Evolutionary conservation across 1,140 invertebrate species (phyloP), one percentile per base, ranked within the genome.

Genomic region (Meloidogyne floridensis): DNA sequence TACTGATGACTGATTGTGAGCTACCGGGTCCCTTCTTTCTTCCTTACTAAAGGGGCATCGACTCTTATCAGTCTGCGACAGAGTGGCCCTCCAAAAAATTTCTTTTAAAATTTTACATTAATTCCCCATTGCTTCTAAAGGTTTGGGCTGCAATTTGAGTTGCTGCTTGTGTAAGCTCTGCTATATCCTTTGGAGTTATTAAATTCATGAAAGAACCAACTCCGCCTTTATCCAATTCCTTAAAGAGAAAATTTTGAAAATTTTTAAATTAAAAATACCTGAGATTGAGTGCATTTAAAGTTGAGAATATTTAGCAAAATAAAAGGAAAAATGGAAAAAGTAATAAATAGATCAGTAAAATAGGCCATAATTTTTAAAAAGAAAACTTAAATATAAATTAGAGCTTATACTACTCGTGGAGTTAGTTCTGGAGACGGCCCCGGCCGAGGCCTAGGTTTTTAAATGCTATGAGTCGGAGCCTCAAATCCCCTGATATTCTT

Each of bases 121-220:
- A 51, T 72, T 86, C 85, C 18, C 76, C 76, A 72, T 86, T 86
- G 20, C 72, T 82, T 43, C 86, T 74, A 54, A 86, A 80, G 11
- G 85, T 87, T 77, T 86, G 85, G 0, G 86, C 85, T 20, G 86
- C 85, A 32, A 86, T 42, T 75, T 86, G 53, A 3, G 86, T 87
- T 20, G 85, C 85, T 43, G 86, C 79, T 65, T 86, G 85, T 53
- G 85, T 87, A 20, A 86, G 20, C 10, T 86, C 83, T 18, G 85
- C 85, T 6, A 86, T 86, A 53, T 86, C 85, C 18, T 77, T 71
- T 11, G 83, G 69, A n/a, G 84, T 87, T 20, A 85, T 86, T 43
- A 85, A 70, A 51, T 82, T 56, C 72, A 84, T 84, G 5, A 83
- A 72, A 54, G 82, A 83, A 13, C 20, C 74, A 18, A 65, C 59